Conservation (phyloP, 2,888 invertebrate species). For the Megaustenia siamemsis region DNA sequence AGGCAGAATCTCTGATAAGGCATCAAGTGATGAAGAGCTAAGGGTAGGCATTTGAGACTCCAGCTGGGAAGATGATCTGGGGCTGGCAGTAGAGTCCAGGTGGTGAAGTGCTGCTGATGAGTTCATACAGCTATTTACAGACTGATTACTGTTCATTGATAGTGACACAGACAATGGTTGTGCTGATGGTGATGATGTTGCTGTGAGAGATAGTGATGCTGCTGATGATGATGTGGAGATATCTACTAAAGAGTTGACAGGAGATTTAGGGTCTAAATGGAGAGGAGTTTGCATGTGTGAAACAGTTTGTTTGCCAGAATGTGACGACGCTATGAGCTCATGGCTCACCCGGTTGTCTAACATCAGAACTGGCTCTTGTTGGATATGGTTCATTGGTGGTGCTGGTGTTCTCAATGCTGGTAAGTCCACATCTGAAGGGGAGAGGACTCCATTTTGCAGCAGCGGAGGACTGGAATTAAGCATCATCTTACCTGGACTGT, state of each 20-base stretch:
- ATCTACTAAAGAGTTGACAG: not conserved
- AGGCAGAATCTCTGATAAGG: conserved; percentile 51
- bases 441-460: conserved; percentile 49
- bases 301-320: not conserved
- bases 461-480: conserved; percentile 44
- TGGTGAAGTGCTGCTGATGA: conserved; percentile 22
- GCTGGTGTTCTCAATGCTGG: conserved; percentile 53
- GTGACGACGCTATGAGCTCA: conserved; percentile 21
- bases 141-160: conserved; percentile 2
- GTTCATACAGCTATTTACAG: conserved; percentile 40
- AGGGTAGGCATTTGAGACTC: conserved; percentile 48
- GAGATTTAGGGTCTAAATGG: conserved; percentile 36
- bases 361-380: conserved; percentile 30
- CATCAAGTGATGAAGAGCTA: conserved; percentile 49
- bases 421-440: conserved; percentile 53
- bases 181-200: conserved; percentile 21
- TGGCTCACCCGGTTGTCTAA: conserved; percentile 31
- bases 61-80: conserved; percentile 7
- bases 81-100: not conserved
- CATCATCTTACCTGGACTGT: conserved; percentile 51
- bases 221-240: conserved; percentile 38
- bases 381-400: conserved; percentile 36
- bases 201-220: conserved; percentile 21
- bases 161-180: not conserved
- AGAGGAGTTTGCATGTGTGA: conserved; percentile 39